Conservation (phyloP, 1,140 invertebrate genomes). For the Thaumetopoea pityocampa region DNA sequence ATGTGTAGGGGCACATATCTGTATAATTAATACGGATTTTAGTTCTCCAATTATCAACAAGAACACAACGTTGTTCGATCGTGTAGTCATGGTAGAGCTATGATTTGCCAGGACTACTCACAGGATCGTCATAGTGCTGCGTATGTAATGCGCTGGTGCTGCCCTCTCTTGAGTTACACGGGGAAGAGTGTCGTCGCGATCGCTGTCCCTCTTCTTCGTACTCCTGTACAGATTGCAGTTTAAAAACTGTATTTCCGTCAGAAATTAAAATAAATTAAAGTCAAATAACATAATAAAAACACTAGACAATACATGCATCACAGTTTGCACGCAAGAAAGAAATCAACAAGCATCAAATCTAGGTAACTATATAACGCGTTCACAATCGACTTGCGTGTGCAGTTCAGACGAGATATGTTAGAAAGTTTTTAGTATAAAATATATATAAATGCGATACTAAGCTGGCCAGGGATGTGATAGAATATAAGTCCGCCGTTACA, state of each 20-base stretch:
- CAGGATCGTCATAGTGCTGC: slow-evolving; percentile 80
- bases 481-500: slow-evolving; percentile 38
- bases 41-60: no score
- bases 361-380: slow-evolving; percentile 5
- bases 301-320: slow-evolving; percentile 24
- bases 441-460: slow-evolving; percentile 4
- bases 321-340: slow-evolving; percentile 21
- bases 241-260: background rate
- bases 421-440: slow-evolving; percentile 8
- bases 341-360: slow-evolving; percentile 19
- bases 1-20: background rate
- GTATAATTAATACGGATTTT: background rate
- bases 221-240: slow-evolving; percentile 58
- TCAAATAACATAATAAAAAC: slow-evolving; percentile 4
- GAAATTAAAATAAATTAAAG: background rate
- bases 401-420: slow-evolving; percentile 2
- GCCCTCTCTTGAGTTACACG: slow-evolving; percentile 77
- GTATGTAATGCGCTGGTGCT: slow-evolving; percentile 77
- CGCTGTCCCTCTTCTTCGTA: slow-evolving; percentile 79
- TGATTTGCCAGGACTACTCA: slow-evolving; percentile 64
- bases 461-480: slow-evolving; percentile 27
- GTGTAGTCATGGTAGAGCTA: no score
- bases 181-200: slow-evolving; percentile 80
- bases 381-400: slow-evolving; percentile 8
- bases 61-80: background rate